These are phyloP conservation scores for Phrynocephalus vlangalii DNA, from an alignment of 2,797 vertebrate species.

Conservation along the genomic window DNA sequence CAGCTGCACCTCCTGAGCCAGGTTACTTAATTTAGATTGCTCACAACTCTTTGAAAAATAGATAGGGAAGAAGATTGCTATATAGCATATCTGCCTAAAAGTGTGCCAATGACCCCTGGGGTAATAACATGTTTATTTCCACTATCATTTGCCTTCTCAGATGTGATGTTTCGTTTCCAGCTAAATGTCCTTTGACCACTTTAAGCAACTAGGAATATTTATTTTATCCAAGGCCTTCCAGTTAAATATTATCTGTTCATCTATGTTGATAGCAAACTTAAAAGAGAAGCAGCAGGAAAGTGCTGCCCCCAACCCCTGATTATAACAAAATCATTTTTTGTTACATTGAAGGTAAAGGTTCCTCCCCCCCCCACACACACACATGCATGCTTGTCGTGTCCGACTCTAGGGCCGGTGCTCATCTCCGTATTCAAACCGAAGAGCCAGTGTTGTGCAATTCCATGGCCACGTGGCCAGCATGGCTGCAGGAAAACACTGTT, in stretches of 20 bases:
- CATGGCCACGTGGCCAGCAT: too few species aligned
- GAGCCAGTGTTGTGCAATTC: too few species aligned
- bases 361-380: too few species aligned
- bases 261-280: neutral
- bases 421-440: too few species aligned
- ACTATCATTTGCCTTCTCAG: neutral
- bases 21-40: neutral
- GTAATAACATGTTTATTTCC: neutral
- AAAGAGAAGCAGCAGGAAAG: neutral
- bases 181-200: slow-evolving; percentile 8
- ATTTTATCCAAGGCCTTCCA: neutral
- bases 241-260: neutral
- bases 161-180: neutral
- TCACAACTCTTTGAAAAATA: neutral
- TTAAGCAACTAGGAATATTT: slow-evolving; percentile 12
- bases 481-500: too few species aligned
- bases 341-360: neutral
- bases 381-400: too few species aligned
- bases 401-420: too few species aligned
- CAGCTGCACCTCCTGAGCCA: too few species aligned
- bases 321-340: neutral
- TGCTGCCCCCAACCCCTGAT: neutral
- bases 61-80: neutral
- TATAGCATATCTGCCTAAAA: neutral
- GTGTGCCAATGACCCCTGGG: neutral